These are phyloP conservation scores for Glaucomys volans DNA, from an alignment of 2,113 vertebrate genomes.

Conservation along the genomic window DNA sequence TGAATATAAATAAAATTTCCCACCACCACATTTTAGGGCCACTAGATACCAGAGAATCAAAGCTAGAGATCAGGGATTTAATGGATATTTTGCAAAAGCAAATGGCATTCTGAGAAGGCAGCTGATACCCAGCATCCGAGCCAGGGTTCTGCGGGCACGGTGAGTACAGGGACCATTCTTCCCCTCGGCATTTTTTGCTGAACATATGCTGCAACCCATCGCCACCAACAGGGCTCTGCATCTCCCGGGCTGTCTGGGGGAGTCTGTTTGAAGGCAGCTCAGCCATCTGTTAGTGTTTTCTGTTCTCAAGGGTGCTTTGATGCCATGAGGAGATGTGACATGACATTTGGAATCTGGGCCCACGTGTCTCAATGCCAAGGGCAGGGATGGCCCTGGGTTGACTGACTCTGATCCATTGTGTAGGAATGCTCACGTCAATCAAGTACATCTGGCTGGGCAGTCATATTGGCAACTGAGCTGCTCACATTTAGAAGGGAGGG, in stretches of 20 bases:
- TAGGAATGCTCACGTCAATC: constrained; percentile 58
- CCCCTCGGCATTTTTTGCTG: constrained; percentile 64
- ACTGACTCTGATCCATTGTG: neutral
- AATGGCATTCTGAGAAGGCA: neutral
- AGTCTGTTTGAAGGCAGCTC: constrained; percentile 69
- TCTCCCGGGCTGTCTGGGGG: constrained; percentile 41
- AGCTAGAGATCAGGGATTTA: neutral
- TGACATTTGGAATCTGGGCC: constrained; percentile 76
- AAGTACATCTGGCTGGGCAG: constrained; percentile 43
- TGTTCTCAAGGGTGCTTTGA: constrained; percentile 65
- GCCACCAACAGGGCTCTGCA: constrained; percentile 36
- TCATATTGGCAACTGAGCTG: neutral
- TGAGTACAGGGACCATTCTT: neutral
- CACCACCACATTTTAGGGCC: neutral
- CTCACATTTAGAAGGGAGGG: neutral
- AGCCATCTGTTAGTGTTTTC: constrained; percentile 78
- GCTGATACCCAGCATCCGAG: neutral
- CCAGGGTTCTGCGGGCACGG: neutral
- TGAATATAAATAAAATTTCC: constrained; percentile 20
- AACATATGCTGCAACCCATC: constrained; percentile 73
- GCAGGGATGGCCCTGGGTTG: constrained; percentile 42
- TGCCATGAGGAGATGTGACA: constrained; percentile 69
- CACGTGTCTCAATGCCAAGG: constrained; percentile 57
- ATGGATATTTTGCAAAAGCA: constrained; percentile 21
- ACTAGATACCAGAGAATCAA: neutral